Evolutionary conservation across 2,888 invertebrate genomes (phyloP).

Genomic region (Marasmarcha lunaedactyla): DNA sequence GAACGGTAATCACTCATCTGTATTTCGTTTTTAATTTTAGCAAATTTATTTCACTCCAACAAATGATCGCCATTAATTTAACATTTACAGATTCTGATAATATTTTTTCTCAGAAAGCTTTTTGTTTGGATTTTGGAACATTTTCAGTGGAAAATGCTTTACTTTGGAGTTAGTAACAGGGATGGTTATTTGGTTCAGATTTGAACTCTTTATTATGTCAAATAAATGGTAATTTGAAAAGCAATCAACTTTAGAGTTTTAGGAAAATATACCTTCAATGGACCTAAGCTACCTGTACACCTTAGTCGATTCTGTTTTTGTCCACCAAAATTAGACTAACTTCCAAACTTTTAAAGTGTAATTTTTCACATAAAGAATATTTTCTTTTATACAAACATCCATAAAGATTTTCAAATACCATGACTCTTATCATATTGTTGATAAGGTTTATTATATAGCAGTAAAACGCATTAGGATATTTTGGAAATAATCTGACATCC

Average conservation of each 20-base stretch:
- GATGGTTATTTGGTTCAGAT: too few relatives aligned
- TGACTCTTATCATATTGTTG: constrained; percentile 8
- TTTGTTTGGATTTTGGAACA: too few relatives aligned
- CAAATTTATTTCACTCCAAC: constrained; percentile 50
- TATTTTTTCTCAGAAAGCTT: constrained; percentile 19
- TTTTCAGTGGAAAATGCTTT: too few relatives aligned
- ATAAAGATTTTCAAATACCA: too few relatives aligned
- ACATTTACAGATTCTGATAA: constrained; percentile 40
- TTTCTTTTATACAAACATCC: too few relatives aligned
- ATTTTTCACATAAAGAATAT: constrained; percentile 49
- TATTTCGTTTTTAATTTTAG: constrained; percentile 45
- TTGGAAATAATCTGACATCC: constrained; percentile 41
- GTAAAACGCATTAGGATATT: constrained; percentile 34
- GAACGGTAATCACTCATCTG: constrained; percentile 30
- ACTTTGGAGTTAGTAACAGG: too few relatives aligned
- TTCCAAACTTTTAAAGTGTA: constrained; percentile 37
- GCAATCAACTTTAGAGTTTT: too few relatives aligned
- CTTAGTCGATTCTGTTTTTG: too few relatives aligned
- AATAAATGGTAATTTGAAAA: too few relatives aligned
- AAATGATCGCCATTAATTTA: constrained; percentile 42
- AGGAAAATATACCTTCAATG: too few relatives aligned
- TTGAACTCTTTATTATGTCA: too few relatives aligned
- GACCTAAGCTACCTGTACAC: too few relatives aligned
- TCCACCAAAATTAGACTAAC: constrained; percentile 47
- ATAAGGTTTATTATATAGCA: neutral